Evolutionary conservation across 2,113 vertebrate species (phyloP).

Genomic region (Peromyscus maniculatus): DNA sequence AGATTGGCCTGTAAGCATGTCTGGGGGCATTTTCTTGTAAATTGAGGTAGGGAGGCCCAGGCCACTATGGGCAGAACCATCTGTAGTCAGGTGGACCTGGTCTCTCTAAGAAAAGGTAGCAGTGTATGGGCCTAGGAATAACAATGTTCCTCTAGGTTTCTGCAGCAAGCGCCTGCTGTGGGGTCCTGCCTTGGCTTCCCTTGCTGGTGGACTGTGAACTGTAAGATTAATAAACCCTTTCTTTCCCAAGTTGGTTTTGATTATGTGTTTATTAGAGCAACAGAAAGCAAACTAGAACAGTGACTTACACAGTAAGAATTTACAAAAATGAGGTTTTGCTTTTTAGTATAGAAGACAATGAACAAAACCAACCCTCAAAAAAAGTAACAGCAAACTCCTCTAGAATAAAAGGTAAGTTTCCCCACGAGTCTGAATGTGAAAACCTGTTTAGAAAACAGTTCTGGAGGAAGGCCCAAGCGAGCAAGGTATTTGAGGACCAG

Average conservation of each 20-base stretch:
- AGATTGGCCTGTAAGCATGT: not conserved
- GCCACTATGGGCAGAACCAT: not conserved
- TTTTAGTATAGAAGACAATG: slow-evolving; percentile 15
- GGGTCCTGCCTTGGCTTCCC: not conserved
- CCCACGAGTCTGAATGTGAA: not conserved
- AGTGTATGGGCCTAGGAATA: too few relatives aligned
- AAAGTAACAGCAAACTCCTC: not conserved
- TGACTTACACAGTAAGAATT: not conserved
- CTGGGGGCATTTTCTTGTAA: not conserved
- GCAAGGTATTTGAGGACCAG: not conserved
- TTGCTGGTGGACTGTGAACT: not conserved
- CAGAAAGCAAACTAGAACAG: not conserved
- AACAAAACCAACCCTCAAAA: not conserved
- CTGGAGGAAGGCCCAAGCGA: not conserved
- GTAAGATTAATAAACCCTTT: not conserved
- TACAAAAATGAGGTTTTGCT: not conserved
- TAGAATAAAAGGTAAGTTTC: not conserved
- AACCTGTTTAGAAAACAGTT: slow-evolving; percentile 36
- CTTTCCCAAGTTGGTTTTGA: not conserved
- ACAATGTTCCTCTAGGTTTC: too few relatives aligned
- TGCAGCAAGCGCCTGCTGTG: not conserved
- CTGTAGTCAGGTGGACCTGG: not conserved
- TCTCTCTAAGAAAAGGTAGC: not conserved
- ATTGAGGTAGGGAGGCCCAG: not conserved
- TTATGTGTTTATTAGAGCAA: not conserved